Base-by-base conservation (phyloP, 2,797 vertebrate genomes). In the Menidia menidia region DNA sequence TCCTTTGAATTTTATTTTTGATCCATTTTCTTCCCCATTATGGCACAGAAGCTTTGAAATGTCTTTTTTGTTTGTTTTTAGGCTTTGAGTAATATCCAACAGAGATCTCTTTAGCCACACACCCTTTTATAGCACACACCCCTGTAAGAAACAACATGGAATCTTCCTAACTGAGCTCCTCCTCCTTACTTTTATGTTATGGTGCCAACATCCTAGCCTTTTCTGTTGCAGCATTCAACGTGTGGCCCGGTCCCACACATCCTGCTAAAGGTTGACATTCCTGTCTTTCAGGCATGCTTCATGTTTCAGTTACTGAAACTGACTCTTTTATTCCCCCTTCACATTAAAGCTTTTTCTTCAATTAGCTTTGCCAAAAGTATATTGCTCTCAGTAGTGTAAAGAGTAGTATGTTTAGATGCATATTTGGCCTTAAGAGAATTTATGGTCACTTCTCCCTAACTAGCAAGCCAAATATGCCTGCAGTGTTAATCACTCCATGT, bases 181-280 rank as follows among this genome's bases (percentile, higher is more conserved):
- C 90, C 89, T 86, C 75, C 53, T 82, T 77, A 73, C 65, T 80
- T 73, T 81, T 71, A 78, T 83, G 65, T 80, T 75, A 62, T 83
- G 61, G 51, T 64, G 60, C 71, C 59, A 73, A 64, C 73, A 80
- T 80, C 71, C 77, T 58, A 75, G 75, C 30, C 60, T 2, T 45
- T 68, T 48, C 72, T 81, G 77, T 77, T 78, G 52, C 64, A 33
- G 68, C 71, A 73, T 66, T 64, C 75, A 87, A 50, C 78, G 75
- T 78, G 85, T 68, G 77, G 80, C 77, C 85, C 60, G 76, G 51
- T 72, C 70, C 64, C 64, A 80, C 53, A 75, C 60, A 70, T 81
- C 71, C 67, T 82, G 75, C 77, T 56, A 33, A 80, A 90, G 80
- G 80, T 80, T 60, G 30, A 69, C 6, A 19, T 64, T 19, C 56